Conservation (phyloP, 2,888 invertebrate species). For the Taenaris catops region DNA sequence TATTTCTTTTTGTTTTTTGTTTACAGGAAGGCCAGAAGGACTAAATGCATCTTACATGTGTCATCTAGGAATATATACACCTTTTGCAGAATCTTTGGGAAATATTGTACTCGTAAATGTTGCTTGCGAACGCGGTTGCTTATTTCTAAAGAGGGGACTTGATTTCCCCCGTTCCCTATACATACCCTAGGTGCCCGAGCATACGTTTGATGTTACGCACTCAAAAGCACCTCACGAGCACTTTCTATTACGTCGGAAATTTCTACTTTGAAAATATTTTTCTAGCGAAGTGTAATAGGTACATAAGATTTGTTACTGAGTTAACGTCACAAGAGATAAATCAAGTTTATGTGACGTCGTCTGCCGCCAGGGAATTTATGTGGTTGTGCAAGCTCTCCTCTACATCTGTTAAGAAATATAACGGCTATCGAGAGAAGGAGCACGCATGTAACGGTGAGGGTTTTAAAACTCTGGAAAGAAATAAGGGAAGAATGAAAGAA, state of each 20-base stretch:
- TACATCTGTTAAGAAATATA: conserved; percentile 29
- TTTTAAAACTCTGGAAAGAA: too few relatives aligned
- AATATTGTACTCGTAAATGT: too few relatives aligned
- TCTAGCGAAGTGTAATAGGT: conserved; percentile 35
- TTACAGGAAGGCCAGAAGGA: too few relatives aligned
- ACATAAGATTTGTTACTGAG: conserved; percentile 58
- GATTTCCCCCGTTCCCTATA: conserved; percentile 11
- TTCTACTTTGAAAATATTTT: conserved; percentile 30
- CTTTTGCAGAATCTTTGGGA: too few relatives aligned
- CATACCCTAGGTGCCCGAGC: conserved; percentile 14
- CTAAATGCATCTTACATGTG: too few relatives aligned
- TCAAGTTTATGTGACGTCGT: conserved; percentile 73
- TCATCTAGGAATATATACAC: too few relatives aligned
- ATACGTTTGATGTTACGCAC: conserved; percentile 26
- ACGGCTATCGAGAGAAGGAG: too few relatives aligned
- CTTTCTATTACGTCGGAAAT: conserved; percentile 17
- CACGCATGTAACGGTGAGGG: too few relatives aligned
- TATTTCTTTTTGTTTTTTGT: too few relatives aligned
- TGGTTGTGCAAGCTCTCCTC: conserved; percentile 46
- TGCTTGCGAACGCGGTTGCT: conserved; percentile 5
- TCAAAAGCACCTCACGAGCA: conserved; percentile 22
- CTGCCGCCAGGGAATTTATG: conserved; percentile 69
- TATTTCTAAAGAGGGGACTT: conserved; percentile 9
- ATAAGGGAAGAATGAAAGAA: too few relatives aligned
- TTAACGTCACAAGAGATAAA: conserved; percentile 68